Evolutionary conservation across 2,797 vertebrate genomes (phyloP).

Genomic region (Chromis chromis): DNA sequence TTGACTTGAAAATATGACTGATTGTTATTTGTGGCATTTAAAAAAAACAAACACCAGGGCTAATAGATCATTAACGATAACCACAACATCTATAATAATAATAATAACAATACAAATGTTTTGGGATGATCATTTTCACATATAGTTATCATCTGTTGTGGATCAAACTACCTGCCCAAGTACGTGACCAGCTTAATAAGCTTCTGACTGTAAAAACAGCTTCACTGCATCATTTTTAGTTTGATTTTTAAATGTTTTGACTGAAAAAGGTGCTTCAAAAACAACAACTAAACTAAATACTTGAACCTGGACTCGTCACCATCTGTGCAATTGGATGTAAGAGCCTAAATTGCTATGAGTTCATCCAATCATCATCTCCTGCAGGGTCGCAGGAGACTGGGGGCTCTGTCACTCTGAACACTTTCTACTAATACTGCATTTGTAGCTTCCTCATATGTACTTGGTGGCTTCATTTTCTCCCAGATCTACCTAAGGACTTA

Average conservation of each 20-base stretch:
- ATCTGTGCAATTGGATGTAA: neutral
- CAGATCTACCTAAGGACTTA: no score
- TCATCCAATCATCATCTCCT: no score
- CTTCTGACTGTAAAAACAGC: neutral
- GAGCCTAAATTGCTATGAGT: no score
- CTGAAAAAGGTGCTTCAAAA: no score
- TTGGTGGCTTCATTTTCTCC: no score
- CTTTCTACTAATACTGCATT: no score
- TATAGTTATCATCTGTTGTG: no score
- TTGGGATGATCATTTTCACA: neutral
- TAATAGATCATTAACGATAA: neutral
- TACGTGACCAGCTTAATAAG: neutral
- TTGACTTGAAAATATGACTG: neutral
- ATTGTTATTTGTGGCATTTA: neutral
- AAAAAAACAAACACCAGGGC: neutral
- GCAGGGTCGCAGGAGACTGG: neutral
- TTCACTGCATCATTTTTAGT: neutral
- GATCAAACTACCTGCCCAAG: neutral
- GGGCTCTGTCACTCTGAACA: neutral
- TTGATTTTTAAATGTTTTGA: no score
- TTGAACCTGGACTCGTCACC: neutral
- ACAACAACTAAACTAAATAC: neutral
- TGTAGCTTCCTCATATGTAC: no score
- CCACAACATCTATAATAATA: neutral
- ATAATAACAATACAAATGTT: neutral